phyloP scores from a whole-genome alignment of 2,113 vertebrate species.

The Hippolais icterina region DNA sequence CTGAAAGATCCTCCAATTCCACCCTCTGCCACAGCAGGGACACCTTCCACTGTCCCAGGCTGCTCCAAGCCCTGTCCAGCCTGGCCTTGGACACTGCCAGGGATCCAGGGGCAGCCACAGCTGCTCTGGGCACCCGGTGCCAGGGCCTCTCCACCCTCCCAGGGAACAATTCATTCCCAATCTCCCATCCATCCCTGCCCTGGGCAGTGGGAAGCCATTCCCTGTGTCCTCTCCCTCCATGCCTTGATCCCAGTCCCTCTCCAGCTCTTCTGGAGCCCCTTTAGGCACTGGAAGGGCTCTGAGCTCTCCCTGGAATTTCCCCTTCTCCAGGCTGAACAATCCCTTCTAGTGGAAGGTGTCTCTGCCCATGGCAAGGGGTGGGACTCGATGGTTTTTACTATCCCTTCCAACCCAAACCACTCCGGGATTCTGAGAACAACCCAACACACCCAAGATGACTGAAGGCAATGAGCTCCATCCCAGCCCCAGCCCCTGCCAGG shows the following conservation, averaged over 20 bases:
- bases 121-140: not conserved
- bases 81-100: not conserved
- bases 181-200: fast-evolving
- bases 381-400: not conserved
- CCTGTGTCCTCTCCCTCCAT: not conserved
- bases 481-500: not conserved
- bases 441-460: not conserved
- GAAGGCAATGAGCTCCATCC: fast-evolving
- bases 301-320: not conserved
- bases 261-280: not conserved
- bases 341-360: not conserved
- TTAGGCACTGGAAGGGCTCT: not conserved
- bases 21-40: not conserved
- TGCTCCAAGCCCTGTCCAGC: fast-evolving
- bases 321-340: not conserved
- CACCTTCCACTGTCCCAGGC: fast-evolving
- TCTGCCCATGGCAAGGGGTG: not conserved
- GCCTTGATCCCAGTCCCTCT: not conserved
- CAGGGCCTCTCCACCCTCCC: fast-evolving
- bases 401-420: not conserved
- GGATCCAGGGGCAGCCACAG: not conserved
- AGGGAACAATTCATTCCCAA: not conserved
- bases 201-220: not conserved
- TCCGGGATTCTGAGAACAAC: not conserved
- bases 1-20: not conserved